phyloP scores from a whole-genome alignment of 2,113 vertebrate species.

The Crypturellus undulatus region DNA sequence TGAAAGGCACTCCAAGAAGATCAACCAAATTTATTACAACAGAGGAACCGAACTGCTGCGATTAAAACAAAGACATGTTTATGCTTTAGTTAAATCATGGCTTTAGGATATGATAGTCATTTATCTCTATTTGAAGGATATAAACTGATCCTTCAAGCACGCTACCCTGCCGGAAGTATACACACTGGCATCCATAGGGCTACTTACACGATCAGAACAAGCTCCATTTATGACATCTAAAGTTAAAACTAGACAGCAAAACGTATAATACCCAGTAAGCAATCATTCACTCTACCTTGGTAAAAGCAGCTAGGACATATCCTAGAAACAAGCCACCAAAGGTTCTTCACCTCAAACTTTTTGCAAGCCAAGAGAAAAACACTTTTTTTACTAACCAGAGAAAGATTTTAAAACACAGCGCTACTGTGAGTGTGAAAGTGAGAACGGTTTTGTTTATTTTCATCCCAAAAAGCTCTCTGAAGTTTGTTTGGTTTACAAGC shows the following conservation, averaged over 20 bases:
- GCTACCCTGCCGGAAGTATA: not conserved
- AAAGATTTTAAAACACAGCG: not conserved
- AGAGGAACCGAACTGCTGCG: not conserved
- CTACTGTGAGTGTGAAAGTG: not conserved
- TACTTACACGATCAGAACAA: not conserved
- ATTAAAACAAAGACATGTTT: slow-evolving; percentile 16
- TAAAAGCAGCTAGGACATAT: not conserved
- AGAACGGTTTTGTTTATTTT: not conserved
- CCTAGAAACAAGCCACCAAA: not conserved
- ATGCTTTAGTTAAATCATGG: not conserved
- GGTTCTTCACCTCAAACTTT: not conserved
- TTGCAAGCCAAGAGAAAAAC: not conserved
- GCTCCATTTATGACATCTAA: not conserved
- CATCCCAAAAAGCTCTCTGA: not conserved
- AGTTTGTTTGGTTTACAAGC: not conserved
- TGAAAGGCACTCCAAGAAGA: not conserved
- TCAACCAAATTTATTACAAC: not conserved
- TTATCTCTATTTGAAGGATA: not conserved
- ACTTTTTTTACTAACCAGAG: not conserved
- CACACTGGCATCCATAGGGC: not conserved
- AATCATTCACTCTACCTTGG: fast-evolving
- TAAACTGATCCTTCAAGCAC: not conserved
- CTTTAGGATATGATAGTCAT: not conserved
- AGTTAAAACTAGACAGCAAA: not conserved
- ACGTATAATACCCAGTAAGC: not conserved